Evolutionary conservation across 30 jellyfish, hydroid and myxozoan genomes (phyloP), one percentile per base, ranked within the genome.

Genomic region (Pelagia noctiluca): DNA sequence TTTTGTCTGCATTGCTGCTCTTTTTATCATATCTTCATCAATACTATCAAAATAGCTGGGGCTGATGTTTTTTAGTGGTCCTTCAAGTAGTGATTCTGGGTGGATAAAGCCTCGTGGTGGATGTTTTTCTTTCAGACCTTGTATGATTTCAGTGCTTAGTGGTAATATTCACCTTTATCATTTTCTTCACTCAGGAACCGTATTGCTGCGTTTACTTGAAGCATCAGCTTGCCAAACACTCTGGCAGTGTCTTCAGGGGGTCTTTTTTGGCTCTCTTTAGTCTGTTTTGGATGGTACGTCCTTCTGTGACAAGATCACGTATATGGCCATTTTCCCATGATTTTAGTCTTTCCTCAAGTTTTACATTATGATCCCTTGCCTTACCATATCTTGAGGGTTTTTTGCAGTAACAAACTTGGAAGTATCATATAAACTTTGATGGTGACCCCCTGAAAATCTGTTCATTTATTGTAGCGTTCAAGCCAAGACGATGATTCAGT

Each of bases 401-500:
- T 60, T 24, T 60, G 72, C 5, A 60, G 72, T 24, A 60, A n/a
- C 21, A 60, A 60, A 8, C 8, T 4, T 60, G 72, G 72, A n/a
- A 60, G 34, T 5, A 60, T 60, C 72, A 60, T 60, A 24, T n/a
- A 60, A 8, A 60, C 72, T 60, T 60, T 60, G 8, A 60, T 8
- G 34, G 72, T 24, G 29, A 60, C 21, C 10, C 72, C 29, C 10
- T 60, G 19, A n/a, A 60, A 60, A n/a, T n/a, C 21, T 10, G 34
- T 26, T 8, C 34, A 5, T 22, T 22, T n/a, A 26, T 60, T 60
- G 23, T 4, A 60, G 21, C 10, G 29, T 60, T 60, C 72, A 8
- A 60, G 72, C 72, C 72, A 60, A 8, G 34, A n/a, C 21, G 72
- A 5, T 26, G 21, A 60, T n/a, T 60, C 72, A 60, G 23, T n/a